These are phyloP conservation scores for Siderastrea siderea DNA, from an alignment of 92 coral and sea anemone species.

Conservation along the genomic window DNA sequence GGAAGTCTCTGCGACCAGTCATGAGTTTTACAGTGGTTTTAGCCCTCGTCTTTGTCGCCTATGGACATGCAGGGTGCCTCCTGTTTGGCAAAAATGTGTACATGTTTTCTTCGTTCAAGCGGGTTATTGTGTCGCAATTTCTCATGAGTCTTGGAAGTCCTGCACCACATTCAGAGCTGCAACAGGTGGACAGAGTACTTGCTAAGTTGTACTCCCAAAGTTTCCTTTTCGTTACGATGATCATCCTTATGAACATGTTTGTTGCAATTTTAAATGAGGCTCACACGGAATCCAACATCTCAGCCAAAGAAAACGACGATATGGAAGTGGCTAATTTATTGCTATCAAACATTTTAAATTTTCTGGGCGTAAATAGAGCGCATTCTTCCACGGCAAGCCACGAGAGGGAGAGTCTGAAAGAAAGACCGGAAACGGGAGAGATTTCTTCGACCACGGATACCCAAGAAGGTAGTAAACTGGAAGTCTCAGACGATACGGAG, in stretches of 20 bases:
- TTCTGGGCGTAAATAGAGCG: background rate
- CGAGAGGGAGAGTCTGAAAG: background rate
- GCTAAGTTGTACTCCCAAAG: constrained; percentile 3
- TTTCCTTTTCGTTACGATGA: background rate
- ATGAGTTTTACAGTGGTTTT: constrained; percentile 18
- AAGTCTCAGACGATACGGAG: no score
- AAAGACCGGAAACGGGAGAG: background rate
- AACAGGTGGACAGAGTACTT: background rate
- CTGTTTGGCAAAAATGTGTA: constrained; percentile 48
- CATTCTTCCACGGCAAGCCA: background rate
- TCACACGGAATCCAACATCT: background rate
- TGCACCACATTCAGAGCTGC: constrained; percentile 7
- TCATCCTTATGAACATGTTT: constrained; percentile 38
- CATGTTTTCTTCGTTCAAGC: constrained; percentile 26
- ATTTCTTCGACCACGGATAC: background rate
- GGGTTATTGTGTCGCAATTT: background rate
- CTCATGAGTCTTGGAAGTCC: constrained; percentile 21
- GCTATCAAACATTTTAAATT: background rate
- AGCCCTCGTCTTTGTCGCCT: constrained; percentile 35
- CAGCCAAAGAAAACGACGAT: constrained; percentile 1
- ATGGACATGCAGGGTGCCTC: constrained; percentile 35
- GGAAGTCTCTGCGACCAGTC: constrained; percentile 34
- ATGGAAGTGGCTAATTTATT: constrained; percentile 21
- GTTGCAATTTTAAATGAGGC: constrained; percentile 53
- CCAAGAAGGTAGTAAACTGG: no score